Evolutionary conservation across 2,797 vertebrate species (phyloP), one percentile per base, ranked within the genome.

Genomic region (Poeciliopsis gracilis): DNA sequence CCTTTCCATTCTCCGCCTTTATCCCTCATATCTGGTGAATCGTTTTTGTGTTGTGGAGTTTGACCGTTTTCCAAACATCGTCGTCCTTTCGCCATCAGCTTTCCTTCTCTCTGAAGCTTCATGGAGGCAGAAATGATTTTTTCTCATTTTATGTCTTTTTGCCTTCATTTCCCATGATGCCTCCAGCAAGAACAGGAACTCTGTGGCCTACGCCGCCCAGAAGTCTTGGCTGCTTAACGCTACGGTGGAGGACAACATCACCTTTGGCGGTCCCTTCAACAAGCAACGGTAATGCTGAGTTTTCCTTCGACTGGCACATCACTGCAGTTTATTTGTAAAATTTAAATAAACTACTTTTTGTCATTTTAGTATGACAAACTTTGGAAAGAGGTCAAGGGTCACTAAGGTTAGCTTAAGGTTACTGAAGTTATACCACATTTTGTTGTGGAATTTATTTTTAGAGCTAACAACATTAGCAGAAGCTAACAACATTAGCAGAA

Each of bases 211-310:
- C 0, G 98, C 98, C 36, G 95, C 97, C 78, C 98, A 99, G 93
- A 99, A 99, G 91, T 98, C 98, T 0, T 99, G 98, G 98, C 96
- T 99, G 85, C 95, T 99, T 77, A 99, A 99, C 36, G 97, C 98
- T 3, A 99, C 98, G 0, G 97, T 99, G 79, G 98, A 99, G 89
- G 98, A 99, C 30, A 99, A 99, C 93, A 99, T 99, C 83, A 99
- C 97, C 11, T 99, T 99, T 73, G 98, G 98, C 38, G 97, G 97
- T 82, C 96, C 97, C 7, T 99, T 99, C 91, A 98, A 93, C 84
- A 99, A 98, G 77, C 98, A 99, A 86, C 97, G 98, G 98, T 94
- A 51, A 4, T 10, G 3, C 25, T 1, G 12, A n/a, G 5, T 63
- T 8, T 28, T 57, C 53, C 25, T 12, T 5, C 5, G n/a, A 13